These are phyloP conservation scores for Meandrusa payeni DNA, from an alignment of 2,888 invertebrate genomes.

Conservation along the genomic window DNA sequence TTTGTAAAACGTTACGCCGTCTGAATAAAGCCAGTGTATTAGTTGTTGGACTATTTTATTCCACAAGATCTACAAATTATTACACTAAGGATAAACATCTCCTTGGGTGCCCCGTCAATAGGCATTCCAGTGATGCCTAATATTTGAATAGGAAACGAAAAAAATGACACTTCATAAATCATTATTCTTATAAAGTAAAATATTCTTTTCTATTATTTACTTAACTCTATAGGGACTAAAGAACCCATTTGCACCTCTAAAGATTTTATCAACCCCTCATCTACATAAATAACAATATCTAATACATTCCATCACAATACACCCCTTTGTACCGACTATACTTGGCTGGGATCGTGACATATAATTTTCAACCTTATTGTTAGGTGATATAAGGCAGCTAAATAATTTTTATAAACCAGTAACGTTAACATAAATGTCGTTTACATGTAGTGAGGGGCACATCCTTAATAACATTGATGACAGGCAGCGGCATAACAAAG, in stretches of 20 bases:
- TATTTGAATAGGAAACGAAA: too few species aligned
- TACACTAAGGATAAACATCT: too few species aligned
- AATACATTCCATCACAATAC: conserved; percentile 32
- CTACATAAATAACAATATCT: conserved; percentile 40
- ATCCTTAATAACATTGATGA: conserved; percentile 39
- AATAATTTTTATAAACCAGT: not conserved
- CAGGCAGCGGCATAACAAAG: conserved; percentile 44
- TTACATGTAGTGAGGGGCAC: conserved; percentile 23
- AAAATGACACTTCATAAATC: too few species aligned
- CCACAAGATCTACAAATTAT: too few species aligned
- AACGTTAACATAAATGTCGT: conserved; percentile 12
- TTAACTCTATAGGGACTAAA: conserved; percentile 18
- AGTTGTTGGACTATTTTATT: too few species aligned
- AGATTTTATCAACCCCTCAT: conserved; percentile 34
- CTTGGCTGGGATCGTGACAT: not conserved
- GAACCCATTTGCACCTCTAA: conserved; percentile 33
- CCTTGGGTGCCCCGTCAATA: too few species aligned
- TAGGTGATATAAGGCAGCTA: not conserved
- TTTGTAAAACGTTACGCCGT: too few species aligned
- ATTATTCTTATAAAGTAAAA: too few species aligned
- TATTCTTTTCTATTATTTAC: conserved; percentile 2
- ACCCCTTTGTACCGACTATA: conserved; percentile 30
- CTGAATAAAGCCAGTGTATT: too few species aligned
- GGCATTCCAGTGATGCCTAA: too few species aligned
- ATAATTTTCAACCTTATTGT: conserved; percentile 7